These are phyloP conservation scores for Nemotelus nigrinus DNA, from an alignment of 2,888 invertebrate species.

Conservation along the genomic window DNA sequence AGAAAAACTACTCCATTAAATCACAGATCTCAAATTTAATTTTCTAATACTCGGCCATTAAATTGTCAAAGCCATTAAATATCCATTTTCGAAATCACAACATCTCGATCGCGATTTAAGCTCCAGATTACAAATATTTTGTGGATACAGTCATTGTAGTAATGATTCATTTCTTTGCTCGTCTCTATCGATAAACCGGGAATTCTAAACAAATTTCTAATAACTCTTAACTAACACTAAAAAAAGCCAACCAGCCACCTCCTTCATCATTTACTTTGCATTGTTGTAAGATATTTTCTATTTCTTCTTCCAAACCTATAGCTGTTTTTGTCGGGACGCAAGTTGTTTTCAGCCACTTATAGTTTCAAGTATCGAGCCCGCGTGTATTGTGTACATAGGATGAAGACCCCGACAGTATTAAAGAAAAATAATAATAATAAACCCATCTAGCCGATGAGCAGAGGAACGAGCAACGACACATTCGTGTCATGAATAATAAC, in stretches of 20 bases:
- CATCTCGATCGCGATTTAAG: not conserved
- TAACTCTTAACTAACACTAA: too few relatives aligned
- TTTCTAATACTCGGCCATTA: too few relatives aligned
- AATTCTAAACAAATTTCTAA: not conserved
- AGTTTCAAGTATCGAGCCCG: too few relatives aligned
- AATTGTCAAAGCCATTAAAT: not conserved
- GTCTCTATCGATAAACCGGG: not conserved
- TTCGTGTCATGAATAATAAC: slow-evolving; percentile 37
- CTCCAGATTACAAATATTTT: not conserved
- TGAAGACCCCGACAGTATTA: too few relatives aligned
- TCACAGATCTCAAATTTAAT: too few relatives aligned
- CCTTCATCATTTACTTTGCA: not conserved
- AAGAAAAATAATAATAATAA: not conserved
- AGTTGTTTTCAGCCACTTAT: too few relatives aligned
- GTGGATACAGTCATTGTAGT: not conserved
- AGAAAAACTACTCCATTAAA: too few relatives aligned
- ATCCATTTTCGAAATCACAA: not conserved
- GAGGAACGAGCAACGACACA: slow-evolving; percentile 18
- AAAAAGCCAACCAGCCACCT: not conserved
- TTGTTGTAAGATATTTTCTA: not conserved
- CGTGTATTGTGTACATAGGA: too few relatives aligned
- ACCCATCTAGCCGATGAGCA: not conserved
- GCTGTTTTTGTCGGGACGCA: too few relatives aligned
- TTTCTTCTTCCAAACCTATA: not conserved
- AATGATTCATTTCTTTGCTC: not conserved